Evolutionary conservation across 1,140 invertebrate species (phyloP).

Genomic region (Macrocentrus cingulum): DNA sequence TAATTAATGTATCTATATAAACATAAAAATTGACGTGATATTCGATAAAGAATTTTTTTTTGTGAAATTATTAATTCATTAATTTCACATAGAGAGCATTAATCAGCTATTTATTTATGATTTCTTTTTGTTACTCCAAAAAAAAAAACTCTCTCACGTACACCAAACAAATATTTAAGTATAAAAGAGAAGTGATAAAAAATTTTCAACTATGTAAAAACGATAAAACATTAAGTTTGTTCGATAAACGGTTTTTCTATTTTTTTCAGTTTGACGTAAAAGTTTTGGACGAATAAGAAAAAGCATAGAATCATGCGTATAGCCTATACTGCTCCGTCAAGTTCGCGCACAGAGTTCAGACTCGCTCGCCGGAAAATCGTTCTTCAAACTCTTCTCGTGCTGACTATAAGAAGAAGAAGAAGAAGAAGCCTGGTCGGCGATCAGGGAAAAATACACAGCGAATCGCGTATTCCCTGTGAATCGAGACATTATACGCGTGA

Average conservation of each 20-base stretch:
- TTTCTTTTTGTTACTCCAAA: no score
- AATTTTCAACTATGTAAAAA: neutral
- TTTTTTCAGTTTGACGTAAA: conserved; percentile 11
- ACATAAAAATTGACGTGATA: no score
- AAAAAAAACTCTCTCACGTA: no score
- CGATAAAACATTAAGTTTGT: conserved; percentile 6
- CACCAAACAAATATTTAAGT: no score
- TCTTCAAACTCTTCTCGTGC: neutral
- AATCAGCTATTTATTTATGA: no score
- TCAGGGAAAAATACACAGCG: neutral
- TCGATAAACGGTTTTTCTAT: conserved; percentile 13
- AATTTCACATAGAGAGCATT: no score
- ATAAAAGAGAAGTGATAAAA: conserved; percentile 4
- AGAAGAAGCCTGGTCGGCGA: conserved; percentile 3
- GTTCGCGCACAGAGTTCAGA: neutral
- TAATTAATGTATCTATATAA: no score
- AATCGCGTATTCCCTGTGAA: conserved; percentile 24
- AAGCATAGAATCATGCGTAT: neutral
- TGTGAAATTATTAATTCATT: no score
- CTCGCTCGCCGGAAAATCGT: conserved; percentile 1
- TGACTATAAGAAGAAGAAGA: neutral
- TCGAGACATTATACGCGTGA: conserved; percentile 22
- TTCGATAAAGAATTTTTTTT: no score
- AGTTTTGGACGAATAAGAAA: conserved; percentile 7
- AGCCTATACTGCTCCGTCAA: neutral